These are phyloP conservation scores for Lasioglossum calceatum DNA, from an alignment of 2,888 invertebrate species.

Conservation along the genomic window DNA sequence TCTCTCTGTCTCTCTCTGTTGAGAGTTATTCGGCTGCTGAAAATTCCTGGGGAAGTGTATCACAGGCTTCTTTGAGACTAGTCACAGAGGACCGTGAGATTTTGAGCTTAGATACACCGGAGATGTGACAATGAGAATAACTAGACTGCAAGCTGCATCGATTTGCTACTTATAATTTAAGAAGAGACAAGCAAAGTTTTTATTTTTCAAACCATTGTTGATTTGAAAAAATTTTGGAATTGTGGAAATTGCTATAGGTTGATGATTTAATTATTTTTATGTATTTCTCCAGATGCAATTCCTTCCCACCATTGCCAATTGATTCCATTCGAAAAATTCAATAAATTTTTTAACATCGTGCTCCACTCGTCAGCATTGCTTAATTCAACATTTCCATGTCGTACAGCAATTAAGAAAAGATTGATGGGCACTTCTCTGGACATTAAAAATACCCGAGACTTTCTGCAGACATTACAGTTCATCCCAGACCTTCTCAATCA, in stretches of 20 bases:
- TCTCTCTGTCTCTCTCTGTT: background rate
- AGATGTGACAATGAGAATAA: background rate
- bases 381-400: background rate
- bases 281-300: too few species aligned
- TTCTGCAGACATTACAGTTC: background rate
- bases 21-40: slow-evolving; percentile 12
- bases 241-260: background rate
- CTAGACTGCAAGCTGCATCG: background rate
- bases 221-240: too few species aligned
- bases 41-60: background rate
- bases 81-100: background rate
- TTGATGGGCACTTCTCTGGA: background rate
- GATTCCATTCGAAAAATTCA: too few species aligned
- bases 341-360: too few species aligned
- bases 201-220: too few species aligned
- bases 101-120: background rate
- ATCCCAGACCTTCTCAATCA: background rate
- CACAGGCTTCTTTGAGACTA: background rate
- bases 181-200: too few species aligned
- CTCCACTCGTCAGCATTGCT: too few species aligned
- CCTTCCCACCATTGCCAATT: too few species aligned
- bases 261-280: background rate
- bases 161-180: too few species aligned
- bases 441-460: background rate
- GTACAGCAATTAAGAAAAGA: background rate